Evolutionary conservation across 2,113 vertebrate genomes (phyloP).

Genomic region (Elanoides forficatus): DNA sequence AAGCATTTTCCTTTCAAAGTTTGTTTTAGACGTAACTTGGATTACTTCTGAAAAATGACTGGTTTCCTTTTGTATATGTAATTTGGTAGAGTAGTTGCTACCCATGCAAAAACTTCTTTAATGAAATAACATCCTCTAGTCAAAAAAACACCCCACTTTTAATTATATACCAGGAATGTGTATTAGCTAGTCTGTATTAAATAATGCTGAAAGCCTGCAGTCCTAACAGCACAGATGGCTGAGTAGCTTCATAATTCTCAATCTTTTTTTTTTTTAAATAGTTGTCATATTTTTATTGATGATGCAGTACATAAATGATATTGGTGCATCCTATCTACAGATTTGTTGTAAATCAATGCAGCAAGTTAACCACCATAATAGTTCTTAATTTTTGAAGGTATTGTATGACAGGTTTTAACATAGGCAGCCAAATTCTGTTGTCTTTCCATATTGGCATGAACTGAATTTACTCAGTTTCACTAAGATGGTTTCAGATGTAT

Average conservation of each 20-base stretch:
- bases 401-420: not conserved
- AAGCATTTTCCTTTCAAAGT: not conserved
- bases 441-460: not conserved
- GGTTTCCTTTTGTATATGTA: not conserved
- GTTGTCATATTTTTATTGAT: constrained; percentile 56
- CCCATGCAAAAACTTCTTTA: not conserved
- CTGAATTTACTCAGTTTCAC: not conserved
- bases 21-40: not conserved
- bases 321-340: not conserved
- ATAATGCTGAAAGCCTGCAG: not conserved
- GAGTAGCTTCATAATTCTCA: constrained; percentile 31
- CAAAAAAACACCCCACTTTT: not conserved
- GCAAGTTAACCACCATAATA: not conserved
- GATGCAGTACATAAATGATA: not conserved
- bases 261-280: constrained; percentile 2
- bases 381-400: not conserved
- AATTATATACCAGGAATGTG: not conserved
- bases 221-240: constrained; percentile 31
- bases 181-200: constrained; percentile 32
- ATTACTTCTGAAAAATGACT: not conserved
- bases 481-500: not conserved
- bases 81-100: not conserved
- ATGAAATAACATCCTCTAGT: not conserved
- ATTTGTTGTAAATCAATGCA: constrained; percentile 24
- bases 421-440: not conserved